A percentile compares a stretch with the other conserved stretches of the same genome.
These are phyloP conservation scores for Megaustenia siamemsis DNA, from an alignment of 2,888 invertebrate species.

Conservation along the genomic window DNA sequence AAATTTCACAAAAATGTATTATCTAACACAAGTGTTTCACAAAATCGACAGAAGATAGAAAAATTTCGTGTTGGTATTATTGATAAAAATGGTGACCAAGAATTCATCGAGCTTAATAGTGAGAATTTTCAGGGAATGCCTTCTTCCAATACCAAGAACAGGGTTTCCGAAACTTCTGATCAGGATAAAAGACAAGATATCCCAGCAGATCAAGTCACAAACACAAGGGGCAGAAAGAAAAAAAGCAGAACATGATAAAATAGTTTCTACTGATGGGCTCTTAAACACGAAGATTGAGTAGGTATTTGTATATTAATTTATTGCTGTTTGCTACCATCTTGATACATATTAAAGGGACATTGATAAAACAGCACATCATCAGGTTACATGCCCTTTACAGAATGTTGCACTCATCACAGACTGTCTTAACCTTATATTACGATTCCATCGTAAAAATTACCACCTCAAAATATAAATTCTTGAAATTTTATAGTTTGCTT, in stretches of 20 bases:
- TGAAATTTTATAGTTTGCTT: too few species aligned
- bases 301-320: neutral
- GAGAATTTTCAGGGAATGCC: constrained; percentile 34
- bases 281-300: neutral
- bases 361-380: too few species aligned
- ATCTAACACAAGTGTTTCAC: neutral
- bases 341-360: too few species aligned
- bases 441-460: too few species aligned
- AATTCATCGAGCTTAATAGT: constrained; percentile 50
- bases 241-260: too few species aligned
- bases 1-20: constrained; percentile 35
- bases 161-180: neutral
- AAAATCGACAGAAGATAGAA: neutral
- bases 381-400: too few species aligned
- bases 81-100: constrained; percentile 46
- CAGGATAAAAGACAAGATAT: neutral
- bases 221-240: neutral
- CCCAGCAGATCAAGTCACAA: neutral
- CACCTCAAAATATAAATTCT: too few species aligned
- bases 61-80: constrained; percentile 48
- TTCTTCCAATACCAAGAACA: neutral
- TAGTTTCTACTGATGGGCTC: neutral
- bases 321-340: neutral
- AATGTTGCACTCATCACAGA: too few species aligned
- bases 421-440: too few species aligned